Conservation (phyloP, 2,113 vertebrate genomes). For the Emydocephalus ijimae region DNA sequence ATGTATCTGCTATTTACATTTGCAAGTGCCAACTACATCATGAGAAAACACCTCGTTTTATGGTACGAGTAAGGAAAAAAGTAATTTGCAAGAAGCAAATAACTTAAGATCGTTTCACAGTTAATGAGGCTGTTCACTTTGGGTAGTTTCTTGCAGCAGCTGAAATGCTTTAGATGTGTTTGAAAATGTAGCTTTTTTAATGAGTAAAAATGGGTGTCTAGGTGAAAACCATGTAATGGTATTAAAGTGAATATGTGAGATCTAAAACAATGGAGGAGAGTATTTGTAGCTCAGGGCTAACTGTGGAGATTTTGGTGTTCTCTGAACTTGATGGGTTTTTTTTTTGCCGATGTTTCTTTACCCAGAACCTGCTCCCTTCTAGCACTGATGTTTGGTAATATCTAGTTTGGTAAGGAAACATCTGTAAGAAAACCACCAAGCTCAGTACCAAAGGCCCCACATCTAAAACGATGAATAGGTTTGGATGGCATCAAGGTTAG, state of each 20-base stretch:
- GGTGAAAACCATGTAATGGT: neutral
- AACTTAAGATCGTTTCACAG: constrained; percentile 56
- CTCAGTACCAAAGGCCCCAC: neutral
- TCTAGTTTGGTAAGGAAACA: neutral
- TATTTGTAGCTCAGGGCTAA: neutral
- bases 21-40: constrained; percentile 17
- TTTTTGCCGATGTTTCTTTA: neutral
- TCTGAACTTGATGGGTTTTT: neutral
- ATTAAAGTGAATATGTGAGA: neutral
- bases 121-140: constrained; percentile 42
- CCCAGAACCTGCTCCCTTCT: neutral
- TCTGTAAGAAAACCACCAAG: neutral
- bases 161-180: constrained; percentile 23
- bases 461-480: neutral
- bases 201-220: neutral
- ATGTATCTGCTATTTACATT: constrained; percentile 13
- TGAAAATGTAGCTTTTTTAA: constrained; percentile 14
- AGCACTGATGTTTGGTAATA: neutral
- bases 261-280: neutral
- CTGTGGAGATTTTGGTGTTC: neutral
- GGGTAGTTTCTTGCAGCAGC: constrained; percentile 44
- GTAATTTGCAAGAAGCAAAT: neutral
- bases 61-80: constrained; percentile 52
- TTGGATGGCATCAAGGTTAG: neutral
- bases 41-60: constrained; percentile 50